Base-by-base conservation (phyloP, 1,140 invertebrate genomes). In the Drosophila nasuta region DNA sequence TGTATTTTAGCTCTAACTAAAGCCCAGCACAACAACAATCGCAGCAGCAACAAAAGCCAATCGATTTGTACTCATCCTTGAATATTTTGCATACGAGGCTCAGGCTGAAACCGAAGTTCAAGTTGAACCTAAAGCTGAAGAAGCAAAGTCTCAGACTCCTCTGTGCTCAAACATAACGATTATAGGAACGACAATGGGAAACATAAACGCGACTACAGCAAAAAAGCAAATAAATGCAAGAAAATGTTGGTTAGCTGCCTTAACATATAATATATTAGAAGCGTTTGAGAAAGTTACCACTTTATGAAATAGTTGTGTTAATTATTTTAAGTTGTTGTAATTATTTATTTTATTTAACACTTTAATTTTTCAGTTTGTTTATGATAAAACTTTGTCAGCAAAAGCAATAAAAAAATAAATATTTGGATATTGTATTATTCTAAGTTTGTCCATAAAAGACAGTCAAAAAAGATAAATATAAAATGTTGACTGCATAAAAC, bases 1-100 rank as follows among this genome's bases (percentile, higher is more conserved):
- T 92, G 91, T 92, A 92, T 92, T 92, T 92, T 85, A 88, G 68
- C 81, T 85, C 86, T 90, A 88, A 88, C 85, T 89, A 88, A 88
- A 88, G 63, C 66, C 72, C 49, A 49, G 56, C 57, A 43, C 5
- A 63, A 52, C 13, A 64, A 64, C 15, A 54, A 58, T 33, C 30
- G 30, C 6, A 33, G 30, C 5, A 63, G 56, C 13, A 64, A 64
- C 15, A 54, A 58, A 57, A 49, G 35, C 59, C 76, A 82, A 87
- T 60, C 82, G 82, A 77, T 88, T 88, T 87, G 77, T 87, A 71
- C 56, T 68, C 57, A 68, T 79, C 58, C 67, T 68, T 35, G 54
- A 66, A 69, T 69, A 76, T 67, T 86, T 86, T 86, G 82, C 82
- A 86, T 86, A 86, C 79, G 72, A 65, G 51, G 8, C n/a, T 30